Evolutionary conservation across 2,888 invertebrate species (phyloP).

Genomic region (Mythimna lalbum): DNA sequence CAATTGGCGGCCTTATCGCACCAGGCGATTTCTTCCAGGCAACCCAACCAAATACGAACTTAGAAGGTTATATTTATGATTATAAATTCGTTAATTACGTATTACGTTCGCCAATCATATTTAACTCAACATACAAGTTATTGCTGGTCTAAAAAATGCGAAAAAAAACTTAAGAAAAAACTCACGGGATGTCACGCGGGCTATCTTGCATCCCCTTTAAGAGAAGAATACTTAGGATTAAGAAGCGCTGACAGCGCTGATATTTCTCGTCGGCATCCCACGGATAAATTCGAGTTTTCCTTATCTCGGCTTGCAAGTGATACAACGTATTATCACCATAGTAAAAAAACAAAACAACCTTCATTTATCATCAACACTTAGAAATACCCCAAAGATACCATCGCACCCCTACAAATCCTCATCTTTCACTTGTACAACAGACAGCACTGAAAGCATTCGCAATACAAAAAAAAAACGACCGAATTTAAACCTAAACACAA

Average conservation of each 20-base stretch:
- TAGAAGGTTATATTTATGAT: too few species aligned
- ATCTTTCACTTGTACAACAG: slow-evolving; percentile 23
- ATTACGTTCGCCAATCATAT: too few species aligned
- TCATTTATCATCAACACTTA: slow-evolving; percentile 38
- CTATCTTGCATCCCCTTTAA: too few species aligned
- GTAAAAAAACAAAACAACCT: slow-evolving; percentile 28
- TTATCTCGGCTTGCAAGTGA: slow-evolving; percentile 13
- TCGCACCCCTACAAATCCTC: slow-evolving; percentile 35
- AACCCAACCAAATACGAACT: too few species aligned
- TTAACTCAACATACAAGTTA: too few species aligned
- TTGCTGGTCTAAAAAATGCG: too few species aligned
- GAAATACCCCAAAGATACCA: slow-evolving; percentile 27
- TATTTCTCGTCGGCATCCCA: neutral
- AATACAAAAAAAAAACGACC: neutral
- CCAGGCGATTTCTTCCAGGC: too few species aligned
- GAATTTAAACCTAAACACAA: slow-evolving; percentile 31
- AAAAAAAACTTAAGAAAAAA: too few species aligned
- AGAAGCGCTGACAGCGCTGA: neutral
- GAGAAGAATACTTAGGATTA: slow-evolving; percentile 1
- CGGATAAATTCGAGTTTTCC: slow-evolving; percentile 11
- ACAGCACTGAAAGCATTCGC: slow-evolving; percentile 45
- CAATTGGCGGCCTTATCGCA: too few species aligned
- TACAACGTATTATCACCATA: slow-evolving; percentile 10
- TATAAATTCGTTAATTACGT: too few species aligned
- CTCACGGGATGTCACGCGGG: too few species aligned